Conservation (phyloP, 1,140 invertebrate genomes). For the Zaprionus capensis region DNA sequence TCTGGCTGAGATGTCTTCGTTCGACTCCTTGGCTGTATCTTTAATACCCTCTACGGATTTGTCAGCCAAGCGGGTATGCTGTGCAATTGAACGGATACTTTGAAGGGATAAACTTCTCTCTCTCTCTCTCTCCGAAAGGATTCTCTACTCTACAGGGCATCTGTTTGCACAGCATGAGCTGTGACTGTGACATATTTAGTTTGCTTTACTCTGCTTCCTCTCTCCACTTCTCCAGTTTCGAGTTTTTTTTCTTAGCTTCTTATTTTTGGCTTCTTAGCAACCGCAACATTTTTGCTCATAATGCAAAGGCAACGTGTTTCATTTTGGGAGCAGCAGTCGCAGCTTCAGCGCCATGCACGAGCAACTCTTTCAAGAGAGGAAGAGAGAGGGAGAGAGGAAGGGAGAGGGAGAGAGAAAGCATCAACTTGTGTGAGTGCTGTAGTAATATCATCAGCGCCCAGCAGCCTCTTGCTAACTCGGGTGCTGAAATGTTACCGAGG, state of each 20-base stretch:
- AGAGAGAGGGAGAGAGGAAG: background rate
- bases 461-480: background rate
- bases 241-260: conserved; percentile 9
- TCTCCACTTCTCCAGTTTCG: background rate
- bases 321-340: conserved; percentile 25
- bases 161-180: background rate
- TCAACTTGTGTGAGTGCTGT: background rate
- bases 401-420: background rate
- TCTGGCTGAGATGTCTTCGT: conserved; percentile 23
- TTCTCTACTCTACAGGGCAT: conserved; percentile 3
- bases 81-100: background rate
- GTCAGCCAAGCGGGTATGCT: background rate
- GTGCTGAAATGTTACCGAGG: background rate
- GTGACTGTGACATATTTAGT: background rate
- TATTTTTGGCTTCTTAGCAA: conserved; percentile 38
- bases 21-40: conserved; percentile 20
- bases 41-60: conserved; percentile 6
- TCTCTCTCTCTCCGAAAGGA: background rate
- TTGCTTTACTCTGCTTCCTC: background rate
- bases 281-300: conserved; percentile 41
- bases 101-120: too few relatives aligned
- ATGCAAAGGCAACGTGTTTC: conserved; percentile 53
- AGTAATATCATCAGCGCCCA: conserved; percentile 3
- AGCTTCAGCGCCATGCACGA: conserved; percentile 42
- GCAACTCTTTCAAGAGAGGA: conserved; percentile 26